A percentile compares a stretch with the other conserved stretches of the same genome.
Conservation (phyloP, 1,140 invertebrate species). For the Teleogryllus occipitalis region DNA sequence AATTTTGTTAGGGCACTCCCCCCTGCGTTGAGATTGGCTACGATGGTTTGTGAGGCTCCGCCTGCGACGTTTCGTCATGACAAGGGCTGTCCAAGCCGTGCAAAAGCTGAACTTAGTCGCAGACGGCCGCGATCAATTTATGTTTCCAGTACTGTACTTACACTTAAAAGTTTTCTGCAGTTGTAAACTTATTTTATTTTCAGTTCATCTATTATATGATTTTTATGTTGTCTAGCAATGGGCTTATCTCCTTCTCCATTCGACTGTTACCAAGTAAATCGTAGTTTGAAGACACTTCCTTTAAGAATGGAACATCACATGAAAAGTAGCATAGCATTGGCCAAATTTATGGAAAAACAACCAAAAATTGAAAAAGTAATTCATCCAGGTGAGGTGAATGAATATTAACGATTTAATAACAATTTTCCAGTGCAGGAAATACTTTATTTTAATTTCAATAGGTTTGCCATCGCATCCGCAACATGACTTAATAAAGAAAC, state of each 20-base stretch:
- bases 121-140: no score
- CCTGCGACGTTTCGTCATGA: no score
- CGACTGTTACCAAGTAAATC: conserved; percentile 89
- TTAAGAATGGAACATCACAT: conserved; percentile 86
- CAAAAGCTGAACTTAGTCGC: no score
- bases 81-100: no score
- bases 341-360: conserved; percentile 71
- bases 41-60: no score
- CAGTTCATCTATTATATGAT: neutral
- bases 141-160: no score
- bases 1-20: no score
- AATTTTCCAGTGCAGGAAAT: no score
- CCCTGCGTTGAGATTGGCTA: no score
- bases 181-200: no score
- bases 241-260: conserved; percentile 93
- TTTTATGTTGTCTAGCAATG: conserved; percentile 47
- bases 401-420: no score
- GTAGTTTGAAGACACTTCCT: conserved; percentile 89
- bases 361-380: conserved; percentile 34
- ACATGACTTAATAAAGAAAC: conserved; percentile 69
- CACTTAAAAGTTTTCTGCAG: no score
- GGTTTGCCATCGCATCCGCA: conserved; percentile 88
- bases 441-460: neutral
- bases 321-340: conserved; percentile 66
- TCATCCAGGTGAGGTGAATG: conserved; percentile 32